These are phyloP conservation scores for Cliona cf. orientalis DNA, from an alignment of 37 sponge, comb jelly and placozoan species.

Conservation along the genomic window DNA sequence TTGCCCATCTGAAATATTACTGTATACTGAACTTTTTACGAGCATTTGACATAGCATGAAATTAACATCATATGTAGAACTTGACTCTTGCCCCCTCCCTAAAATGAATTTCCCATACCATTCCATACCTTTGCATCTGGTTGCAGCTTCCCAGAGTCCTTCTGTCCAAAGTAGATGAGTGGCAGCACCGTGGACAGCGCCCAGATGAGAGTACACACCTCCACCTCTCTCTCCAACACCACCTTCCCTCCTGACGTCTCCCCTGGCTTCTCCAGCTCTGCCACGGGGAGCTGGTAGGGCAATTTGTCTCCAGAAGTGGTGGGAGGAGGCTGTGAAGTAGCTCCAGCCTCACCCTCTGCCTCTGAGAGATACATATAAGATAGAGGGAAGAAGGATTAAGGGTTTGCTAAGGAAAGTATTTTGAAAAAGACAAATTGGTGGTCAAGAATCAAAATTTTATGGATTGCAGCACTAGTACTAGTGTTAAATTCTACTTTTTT, in stretches of 20 bases:
- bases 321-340: no score
- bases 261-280: slow-evolving; percentile 20
- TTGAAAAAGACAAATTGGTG: no score
- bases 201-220: slow-evolving; percentile 53
- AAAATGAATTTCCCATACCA: neutral
- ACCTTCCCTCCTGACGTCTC: no score
- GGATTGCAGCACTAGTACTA: no score
- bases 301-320: neutral
- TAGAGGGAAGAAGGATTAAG: no score
- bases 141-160: neutral
- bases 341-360: no score
- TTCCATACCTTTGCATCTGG: neutral
- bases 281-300: slow-evolving; percentile 28
- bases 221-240: neutral
- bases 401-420: no score
- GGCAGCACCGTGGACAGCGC: slow-evolving; percentile 63
- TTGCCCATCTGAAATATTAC: neutral
- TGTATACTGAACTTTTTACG: neutral
- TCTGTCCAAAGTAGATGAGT: slow-evolving; percentile 35
- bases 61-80: neutral
- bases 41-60: neutral
- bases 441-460: no score
- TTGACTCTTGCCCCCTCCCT: neutral
- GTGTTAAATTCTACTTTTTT: no score
- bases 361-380: neutral